These are phyloP conservation scores for Melieria omissa DNA, from an alignment of 2,888 invertebrate species.

Conservation along the genomic window DNA sequence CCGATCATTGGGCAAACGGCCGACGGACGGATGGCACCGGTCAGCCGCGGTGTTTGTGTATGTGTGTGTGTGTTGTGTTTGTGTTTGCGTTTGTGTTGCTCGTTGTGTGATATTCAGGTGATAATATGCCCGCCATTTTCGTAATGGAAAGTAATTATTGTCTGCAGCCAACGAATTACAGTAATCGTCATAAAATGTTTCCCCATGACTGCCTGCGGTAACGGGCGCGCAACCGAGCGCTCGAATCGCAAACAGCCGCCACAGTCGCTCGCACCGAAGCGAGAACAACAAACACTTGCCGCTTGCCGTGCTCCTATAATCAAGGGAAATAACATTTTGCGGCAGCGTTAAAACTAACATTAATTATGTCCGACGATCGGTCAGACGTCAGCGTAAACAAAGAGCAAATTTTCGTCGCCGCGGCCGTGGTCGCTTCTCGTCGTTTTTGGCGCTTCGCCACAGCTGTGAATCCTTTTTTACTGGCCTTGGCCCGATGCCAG, in stretches of 20 bases:
- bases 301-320: constrained; percentile 54
- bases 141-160: constrained; percentile 66
- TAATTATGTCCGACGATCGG: constrained; percentile 55
- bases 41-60: neutral
- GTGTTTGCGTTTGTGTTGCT: too few relatives aligned
- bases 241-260: constrained; percentile 40
- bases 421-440: neutral
- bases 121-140: constrained; percentile 67
- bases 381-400: constrained; percentile 45
- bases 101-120: constrained; percentile 62
- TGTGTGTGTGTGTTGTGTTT: too few relatives aligned
- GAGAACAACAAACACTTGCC: constrained; percentile 41
- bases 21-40: neutral
- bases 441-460: neutral
- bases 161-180: constrained; percentile 64
- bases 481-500: too few relatives aligned
- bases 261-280: constrained; percentile 39
- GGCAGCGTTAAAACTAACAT: constrained; percentile 67
- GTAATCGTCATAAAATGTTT: constrained; percentile 65
- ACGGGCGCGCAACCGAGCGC: constrained; percentile 43
- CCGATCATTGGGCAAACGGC: constrained; percentile 41
- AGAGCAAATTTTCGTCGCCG: constrained; percentile 35
- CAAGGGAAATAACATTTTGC: constrained; percentile 66
- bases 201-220: constrained; percentile 64
- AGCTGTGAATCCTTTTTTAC: constrained; percentile 1